phyloP scores from a whole-genome alignment of 1,140 invertebrate genomes.

The Babylonia areolata region DNA sequence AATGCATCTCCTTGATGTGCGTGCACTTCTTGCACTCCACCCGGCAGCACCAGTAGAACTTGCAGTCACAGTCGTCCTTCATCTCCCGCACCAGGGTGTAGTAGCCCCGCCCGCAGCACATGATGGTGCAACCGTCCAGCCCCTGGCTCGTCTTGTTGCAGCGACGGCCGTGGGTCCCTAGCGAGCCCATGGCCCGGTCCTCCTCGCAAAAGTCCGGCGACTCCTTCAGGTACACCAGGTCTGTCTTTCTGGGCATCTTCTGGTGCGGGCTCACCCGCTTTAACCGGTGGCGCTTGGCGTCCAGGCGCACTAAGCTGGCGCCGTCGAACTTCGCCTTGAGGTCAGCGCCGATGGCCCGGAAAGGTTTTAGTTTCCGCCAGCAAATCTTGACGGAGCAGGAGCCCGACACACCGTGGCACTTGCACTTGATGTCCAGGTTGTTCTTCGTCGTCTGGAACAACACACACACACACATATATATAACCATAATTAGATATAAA shows the following conservation, averaged over 20 bases:
- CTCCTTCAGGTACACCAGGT: slow-evolving; percentile 90
- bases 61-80: slow-evolving; percentile 93
- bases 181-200: slow-evolving; percentile 64
- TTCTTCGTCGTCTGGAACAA: slow-evolving; percentile 85
- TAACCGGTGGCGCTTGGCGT: slow-evolving; percentile 60
- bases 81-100: slow-evolving; percentile 90
- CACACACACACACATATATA: too few species aligned
- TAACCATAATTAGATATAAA: too few species aligned
- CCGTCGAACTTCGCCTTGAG: slow-evolving; percentile 89
- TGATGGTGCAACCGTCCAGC: slow-evolving; percentile 77
- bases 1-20: slow-evolving; percentile 87
- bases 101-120: slow-evolving; percentile 88
- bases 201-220: slow-evolving; percentile 93
- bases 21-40: slow-evolving; percentile 91
- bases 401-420: slow-evolving; percentile 97
- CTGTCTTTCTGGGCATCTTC: slow-evolving; percentile 87
- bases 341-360: slow-evolving; percentile 83
- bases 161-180: slow-evolving; percentile 75
- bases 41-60: slow-evolving; percentile 95
- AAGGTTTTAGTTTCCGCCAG: slow-evolving; percentile 89
- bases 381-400: slow-evolving; percentile 95
- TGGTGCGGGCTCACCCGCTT: slow-evolving; percentile 72
- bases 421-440: slow-evolving; percentile 94
- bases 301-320: slow-evolving; percentile 83
- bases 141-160: slow-evolving; percentile 77